Evolutionary conservation across 2,113 vertebrate species (phyloP).

Genomic region (Acinonyx jubatus): DNA sequence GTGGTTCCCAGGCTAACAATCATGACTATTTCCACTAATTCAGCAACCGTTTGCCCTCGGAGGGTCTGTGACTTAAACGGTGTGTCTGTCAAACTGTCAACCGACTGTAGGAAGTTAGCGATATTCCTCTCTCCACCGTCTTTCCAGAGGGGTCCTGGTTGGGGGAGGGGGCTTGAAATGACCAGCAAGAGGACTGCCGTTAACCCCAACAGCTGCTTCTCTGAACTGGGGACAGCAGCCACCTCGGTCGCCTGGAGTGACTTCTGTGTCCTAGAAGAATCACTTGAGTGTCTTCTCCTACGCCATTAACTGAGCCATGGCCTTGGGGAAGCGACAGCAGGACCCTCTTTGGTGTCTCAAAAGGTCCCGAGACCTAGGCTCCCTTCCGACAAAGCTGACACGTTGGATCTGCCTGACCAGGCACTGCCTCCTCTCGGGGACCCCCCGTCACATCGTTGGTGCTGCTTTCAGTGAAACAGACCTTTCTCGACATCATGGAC

Average conservation of each 20-base stretch:
- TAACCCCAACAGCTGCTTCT: neutral
- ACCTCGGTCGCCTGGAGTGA: neutral
- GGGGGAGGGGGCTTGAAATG: accelerated
- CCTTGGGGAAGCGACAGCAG: neutral
- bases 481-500: neutral
- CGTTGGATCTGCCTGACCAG: accelerated
- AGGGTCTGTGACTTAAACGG: neutral
- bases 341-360: neutral
- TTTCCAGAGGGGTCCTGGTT: accelerated
- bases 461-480: neutral
- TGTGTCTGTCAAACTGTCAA: neutral
- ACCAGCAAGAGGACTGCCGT: neutral
- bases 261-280: neutral
- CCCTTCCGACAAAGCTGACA: neutral
- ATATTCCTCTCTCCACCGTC: accelerated
- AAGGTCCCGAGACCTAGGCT: neutral
- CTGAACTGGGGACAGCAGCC: neutral
- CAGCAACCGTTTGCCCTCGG: accelerated
- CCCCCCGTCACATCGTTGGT: accelerated
- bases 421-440: neutral
- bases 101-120: accelerated
- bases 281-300: neutral
- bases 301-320: neutral
- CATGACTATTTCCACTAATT: neutral
- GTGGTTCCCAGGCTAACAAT: accelerated